Evolutionary conservation across 2,797 vertebrate genomes (phyloP), one percentile per base, ranked within the genome.

Genomic region (Cryptoblepharus egeriae): DNA sequence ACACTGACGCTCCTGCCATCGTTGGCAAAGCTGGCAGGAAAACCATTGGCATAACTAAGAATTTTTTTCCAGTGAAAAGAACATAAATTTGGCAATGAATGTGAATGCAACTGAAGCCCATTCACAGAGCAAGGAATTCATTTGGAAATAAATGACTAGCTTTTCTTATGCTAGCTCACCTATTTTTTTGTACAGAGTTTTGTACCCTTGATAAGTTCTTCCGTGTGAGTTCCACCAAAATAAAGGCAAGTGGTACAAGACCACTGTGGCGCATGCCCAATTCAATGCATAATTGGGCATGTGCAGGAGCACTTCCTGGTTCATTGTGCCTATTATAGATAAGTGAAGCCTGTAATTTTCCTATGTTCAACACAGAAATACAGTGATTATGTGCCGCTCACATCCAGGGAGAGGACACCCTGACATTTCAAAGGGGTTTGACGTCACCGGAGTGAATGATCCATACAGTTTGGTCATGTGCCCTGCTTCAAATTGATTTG

Each of bases 391-490:
- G 49, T 20, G 57, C 35, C 32, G 68, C 35, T 60, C n/a, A 58
- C 37, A 65, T 73, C 30, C 32, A 73, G 49, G 28, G 37, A 67
- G 58, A 77, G 69, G 61, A 57, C 76, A 65, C 15, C 45, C 15
- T 73, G 76, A 83, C 61, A 74, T 73, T 73, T 67, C 61, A 28
- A 37, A n/a, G 60, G 78, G 24, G 72, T 24, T 78, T 83, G 49
- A 83, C 24, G 55, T 79, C 61, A 83, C 49, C 73, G 32, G 70
- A 64, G 75, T 76, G 30, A 80, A 26, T 80, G 68, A 80, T 80
- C 78, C 57, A 73, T 75, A 65, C 26, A 22, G 22, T 57, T 72
- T 65, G 68, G 30, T 72, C 49, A 65, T 30, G 73, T 81, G 45
- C 60, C 65, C 2, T 57, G 71, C 28, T 78, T 73, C 30, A 42